Conservation (phyloP, 2,797 vertebrate species). For the Buphagus erythrorhynchus region DNA sequence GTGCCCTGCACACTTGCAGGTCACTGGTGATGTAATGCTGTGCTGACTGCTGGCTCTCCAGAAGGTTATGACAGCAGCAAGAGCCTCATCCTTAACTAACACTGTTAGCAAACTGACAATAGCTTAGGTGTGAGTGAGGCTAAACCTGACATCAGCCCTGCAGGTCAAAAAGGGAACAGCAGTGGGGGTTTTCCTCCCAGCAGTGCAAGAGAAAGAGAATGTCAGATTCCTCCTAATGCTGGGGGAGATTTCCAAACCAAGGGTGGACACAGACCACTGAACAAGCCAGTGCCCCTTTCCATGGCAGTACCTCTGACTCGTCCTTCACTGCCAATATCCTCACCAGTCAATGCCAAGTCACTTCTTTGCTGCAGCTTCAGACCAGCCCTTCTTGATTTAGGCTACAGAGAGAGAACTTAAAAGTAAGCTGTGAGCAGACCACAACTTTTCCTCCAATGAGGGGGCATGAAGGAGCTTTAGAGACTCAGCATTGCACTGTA, state of each 20-base stretch:
- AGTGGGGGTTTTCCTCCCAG: background rate
- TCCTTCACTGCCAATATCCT: background rate
- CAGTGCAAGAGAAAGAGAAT: no score
- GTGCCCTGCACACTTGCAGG: background rate
- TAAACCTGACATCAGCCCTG: background rate
- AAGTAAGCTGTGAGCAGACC: background rate
- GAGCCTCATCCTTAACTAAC: background rate
- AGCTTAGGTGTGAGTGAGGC: background rate
- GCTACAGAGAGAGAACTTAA: background rate
- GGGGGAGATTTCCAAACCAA: background rate
- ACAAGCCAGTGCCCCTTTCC: background rate
- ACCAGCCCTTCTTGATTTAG: background rate
- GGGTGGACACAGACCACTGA: background rate
- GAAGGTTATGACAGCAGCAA: background rate
- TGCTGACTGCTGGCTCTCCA: background rate
- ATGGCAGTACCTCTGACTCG: background rate
- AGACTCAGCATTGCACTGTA: background rate
- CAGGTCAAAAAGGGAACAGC: background rate
- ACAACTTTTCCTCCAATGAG: background rate
- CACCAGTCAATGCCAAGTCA: background rate
- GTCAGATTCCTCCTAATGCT: background rate
- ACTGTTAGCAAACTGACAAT: background rate
- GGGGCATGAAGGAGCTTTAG: background rate
- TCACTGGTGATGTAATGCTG: background rate
- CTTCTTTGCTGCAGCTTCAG: background rate